These are phyloP conservation scores for Euspilapteryx auroguttella DNA, from an alignment of 2,888 invertebrate genomes.

Conservation along the genomic window DNA sequence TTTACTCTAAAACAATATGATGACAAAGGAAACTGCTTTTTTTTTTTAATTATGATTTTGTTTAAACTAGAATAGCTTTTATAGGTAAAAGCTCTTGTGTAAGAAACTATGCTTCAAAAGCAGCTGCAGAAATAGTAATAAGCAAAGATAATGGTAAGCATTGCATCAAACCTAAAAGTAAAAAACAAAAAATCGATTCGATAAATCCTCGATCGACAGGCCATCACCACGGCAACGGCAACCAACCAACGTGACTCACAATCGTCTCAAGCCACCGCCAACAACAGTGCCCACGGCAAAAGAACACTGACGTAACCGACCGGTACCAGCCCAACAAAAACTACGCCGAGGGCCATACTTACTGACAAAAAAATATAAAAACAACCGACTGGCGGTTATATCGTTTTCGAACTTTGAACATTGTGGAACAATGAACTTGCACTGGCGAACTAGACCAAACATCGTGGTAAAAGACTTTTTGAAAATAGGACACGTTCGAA, in stretches of 20 bases:
- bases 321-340: conserved; percentile 33
- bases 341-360: conserved; percentile 28
- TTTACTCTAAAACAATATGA: too few species aligned
- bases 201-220: conserved; percentile 34
- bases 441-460: conserved; percentile 57
- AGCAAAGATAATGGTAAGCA: too few species aligned
- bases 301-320: conserved; percentile 41
- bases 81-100: too few species aligned
- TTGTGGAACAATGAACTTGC: conserved; percentile 54
- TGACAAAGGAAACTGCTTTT: too few species aligned
- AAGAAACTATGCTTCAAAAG: too few species aligned
- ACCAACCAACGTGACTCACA: conserved; percentile 50
- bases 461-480: conserved; percentile 25
- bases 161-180: too few species aligned
- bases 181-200: too few species aligned
- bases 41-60: too few species aligned
- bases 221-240: conserved; percentile 14
- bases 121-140: too few species aligned
- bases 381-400: conserved; percentile 37
- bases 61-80: too few species aligned
- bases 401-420: conserved; percentile 16
- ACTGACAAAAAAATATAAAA: conserved; percentile 27
- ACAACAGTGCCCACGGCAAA: conserved; percentile 40
- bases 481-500: conserved; percentile 30
- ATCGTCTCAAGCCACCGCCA: conserved; percentile 42